Conservation (phyloP, 2,888 invertebrate genomes). For the Agrotis puta region DNA sequence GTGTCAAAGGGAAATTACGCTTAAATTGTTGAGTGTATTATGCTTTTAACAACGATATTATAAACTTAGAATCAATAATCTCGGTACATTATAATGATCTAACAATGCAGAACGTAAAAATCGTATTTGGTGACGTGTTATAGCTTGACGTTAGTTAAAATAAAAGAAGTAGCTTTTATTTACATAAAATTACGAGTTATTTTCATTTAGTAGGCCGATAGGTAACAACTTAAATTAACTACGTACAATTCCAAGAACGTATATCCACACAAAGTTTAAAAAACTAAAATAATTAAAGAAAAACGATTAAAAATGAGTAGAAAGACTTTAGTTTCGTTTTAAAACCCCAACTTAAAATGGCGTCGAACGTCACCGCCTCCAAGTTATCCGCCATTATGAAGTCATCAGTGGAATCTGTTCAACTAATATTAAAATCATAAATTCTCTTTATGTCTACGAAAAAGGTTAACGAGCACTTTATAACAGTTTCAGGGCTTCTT, state of each 20-base stretch:
- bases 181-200: background rate
- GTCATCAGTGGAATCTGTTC: constrained; percentile 60
- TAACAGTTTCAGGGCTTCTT: constrained; percentile 51
- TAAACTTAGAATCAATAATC: background rate
- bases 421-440: constrained; percentile 73
- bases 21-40: background rate
- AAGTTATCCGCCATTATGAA: constrained; percentile 46
- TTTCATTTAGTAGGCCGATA: background rate
- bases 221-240: background rate
- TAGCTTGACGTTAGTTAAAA: background rate
- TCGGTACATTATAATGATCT: background rate
- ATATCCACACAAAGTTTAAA: background rate
- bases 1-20: background rate
- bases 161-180: background rate
- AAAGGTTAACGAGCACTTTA: constrained; percentile 69
- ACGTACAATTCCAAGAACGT: background rate
- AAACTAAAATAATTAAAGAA: too few relatives aligned
- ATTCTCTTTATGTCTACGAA: constrained; percentile 67
- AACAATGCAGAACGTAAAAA: background rate
- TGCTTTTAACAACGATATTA: background rate
- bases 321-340: background rate
- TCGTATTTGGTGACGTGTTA: background rate
- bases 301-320: too few relatives aligned
- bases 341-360: background rate
- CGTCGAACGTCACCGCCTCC: background rate